phyloP scores from a whole-genome alignment of 1,140 invertebrate genomes.

The Papilio dardanus region DNA sequence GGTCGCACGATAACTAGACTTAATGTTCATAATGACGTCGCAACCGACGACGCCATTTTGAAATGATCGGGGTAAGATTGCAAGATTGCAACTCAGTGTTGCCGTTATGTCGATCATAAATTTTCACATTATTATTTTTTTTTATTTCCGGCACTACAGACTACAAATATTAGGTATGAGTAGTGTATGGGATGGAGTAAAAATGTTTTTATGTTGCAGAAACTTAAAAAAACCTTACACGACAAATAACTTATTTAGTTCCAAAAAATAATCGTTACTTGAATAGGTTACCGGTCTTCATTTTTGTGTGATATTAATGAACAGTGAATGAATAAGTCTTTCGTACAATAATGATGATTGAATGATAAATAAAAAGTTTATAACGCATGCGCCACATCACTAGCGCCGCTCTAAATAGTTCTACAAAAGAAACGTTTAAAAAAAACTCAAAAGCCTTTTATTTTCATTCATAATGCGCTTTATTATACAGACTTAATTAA shows the following conservation, averaged over 20 bases:
- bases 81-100: slow-evolving; percentile 56
- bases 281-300: background rate
- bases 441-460: slow-evolving; percentile 51
- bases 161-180: no score
- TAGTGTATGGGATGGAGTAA: no score
- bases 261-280: background rate
- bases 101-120: slow-evolving; percentile 46
- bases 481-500: slow-evolving; percentile 69
- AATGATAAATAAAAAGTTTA: slow-evolving; percentile 55
- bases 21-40: slow-evolving; percentile 73
- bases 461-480: slow-evolving; percentile 55
- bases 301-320: background rate
- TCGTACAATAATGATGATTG: slow-evolving; percentile 41
- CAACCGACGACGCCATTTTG: slow-evolving; percentile 69
- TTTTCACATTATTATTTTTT: slow-evolving; percentile 33
- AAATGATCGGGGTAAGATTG: slow-evolving; percentile 62
- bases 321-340: slow-evolving; percentile 6
- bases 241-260: background rate
- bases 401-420: slow-evolving; percentile 51
- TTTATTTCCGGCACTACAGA: background rate
- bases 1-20: slow-evolving; percentile 72
- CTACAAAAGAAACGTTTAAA: slow-evolving; percentile 53
- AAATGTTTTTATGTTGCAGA: background rate
- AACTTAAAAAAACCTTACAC: background rate
- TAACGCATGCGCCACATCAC: slow-evolving; percentile 56